Evolutionary conservation across 2,888 invertebrate genomes (phyloP).

Genomic region (Cryptus viduatorius): DNA sequence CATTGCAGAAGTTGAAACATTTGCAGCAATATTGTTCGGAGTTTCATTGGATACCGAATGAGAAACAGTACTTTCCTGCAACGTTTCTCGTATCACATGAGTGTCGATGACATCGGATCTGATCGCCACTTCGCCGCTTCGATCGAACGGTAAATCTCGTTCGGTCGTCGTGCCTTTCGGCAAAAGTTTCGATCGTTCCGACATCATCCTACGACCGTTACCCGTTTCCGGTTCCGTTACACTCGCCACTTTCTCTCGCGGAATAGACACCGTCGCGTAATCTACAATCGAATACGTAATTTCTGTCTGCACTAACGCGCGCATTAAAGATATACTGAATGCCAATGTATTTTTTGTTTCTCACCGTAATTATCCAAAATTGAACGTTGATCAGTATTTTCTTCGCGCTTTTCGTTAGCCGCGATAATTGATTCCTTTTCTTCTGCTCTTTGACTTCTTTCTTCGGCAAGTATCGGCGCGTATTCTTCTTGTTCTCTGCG

Average conservation of each 20-base stretch:
- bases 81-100: not conserved
- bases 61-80: constrained; percentile 2
- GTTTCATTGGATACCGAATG: not conserved
- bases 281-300: constrained; percentile 61
- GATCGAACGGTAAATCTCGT: constrained; percentile 17
- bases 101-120: not conserved
- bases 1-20: not conserved
- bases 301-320: constrained; percentile 18
- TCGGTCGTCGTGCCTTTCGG: constrained; percentile 16
- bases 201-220: constrained; percentile 35
- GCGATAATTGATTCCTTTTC: not conserved
- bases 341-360: constrained; percentile 7
- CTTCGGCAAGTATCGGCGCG: not conserved
- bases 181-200: constrained; percentile 33
- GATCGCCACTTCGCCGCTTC: not conserved
- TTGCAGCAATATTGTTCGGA: not conserved
- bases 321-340: constrained; percentile 1
- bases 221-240: constrained; percentile 53
- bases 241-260: constrained; percentile 56
- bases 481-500: not conserved
- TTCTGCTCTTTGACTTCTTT: not conserved
- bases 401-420: not conserved
- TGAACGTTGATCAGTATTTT: not conserved
- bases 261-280: constrained; percentile 30
- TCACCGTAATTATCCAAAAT: constrained; percentile 32